These are phyloP conservation scores for Vimba vimba DNA, from an alignment of 2,113 vertebrate genomes.

Conservation along the genomic window DNA sequence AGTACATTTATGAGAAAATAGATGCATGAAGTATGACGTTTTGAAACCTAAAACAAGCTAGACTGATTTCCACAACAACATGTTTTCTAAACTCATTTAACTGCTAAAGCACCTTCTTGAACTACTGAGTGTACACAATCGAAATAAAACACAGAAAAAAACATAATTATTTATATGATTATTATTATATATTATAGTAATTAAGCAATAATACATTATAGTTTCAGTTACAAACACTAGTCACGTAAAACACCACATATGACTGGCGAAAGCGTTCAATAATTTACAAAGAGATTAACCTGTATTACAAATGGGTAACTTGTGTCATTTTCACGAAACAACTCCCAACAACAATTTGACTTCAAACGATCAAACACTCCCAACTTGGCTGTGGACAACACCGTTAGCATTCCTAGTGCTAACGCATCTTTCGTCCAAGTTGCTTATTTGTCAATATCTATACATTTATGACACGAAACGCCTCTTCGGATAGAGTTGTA, in stretches of 20 bases:
- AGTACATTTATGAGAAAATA: neutral
- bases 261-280: neutral
- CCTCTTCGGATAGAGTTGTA: neutral
- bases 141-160: neutral
- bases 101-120: neutral
- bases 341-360: neutral
- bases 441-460: neutral
- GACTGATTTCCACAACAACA: neutral
- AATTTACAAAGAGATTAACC: neutral
- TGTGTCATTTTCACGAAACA: neutral
- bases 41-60: neutral
- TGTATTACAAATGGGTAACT: neutral
- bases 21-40: neutral
- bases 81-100: neutral
- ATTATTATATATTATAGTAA: too few species aligned
- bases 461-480: neutral
- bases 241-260: neutral
- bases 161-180: too few species aligned
- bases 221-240: neutral
- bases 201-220: neutral
- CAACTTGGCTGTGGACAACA: neutral
- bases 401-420: slow-evolving; percentile 8
- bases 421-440: neutral
- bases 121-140: neutral
- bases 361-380: neutral